Percentiles rank a stretch among this genome's conserved stretches.
phyloP scores from a whole-genome alignment of 2,888 invertebrate genomes.

The Empis livida region DNA sequence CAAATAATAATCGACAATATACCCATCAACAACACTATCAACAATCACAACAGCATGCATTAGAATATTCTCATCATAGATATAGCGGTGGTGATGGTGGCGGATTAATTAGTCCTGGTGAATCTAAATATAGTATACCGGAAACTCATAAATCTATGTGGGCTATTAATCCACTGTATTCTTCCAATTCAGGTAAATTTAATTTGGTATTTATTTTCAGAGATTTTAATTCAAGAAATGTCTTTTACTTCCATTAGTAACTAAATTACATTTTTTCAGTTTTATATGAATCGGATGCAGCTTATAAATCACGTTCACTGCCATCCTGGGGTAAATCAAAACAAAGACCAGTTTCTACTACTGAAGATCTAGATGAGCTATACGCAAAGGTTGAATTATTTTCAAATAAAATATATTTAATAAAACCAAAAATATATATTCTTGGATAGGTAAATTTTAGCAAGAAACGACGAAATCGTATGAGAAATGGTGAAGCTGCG shows the following conservation, averaged over 20 bases:
- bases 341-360: conserved; percentile 52
- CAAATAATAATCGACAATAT: background rate
- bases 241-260: no score
- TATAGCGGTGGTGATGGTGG: background rate
- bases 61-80: background rate
- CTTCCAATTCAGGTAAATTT: conserved; percentile 48
- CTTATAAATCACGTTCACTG: conserved; percentile 49
- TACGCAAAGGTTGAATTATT: conserved; percentile 49
- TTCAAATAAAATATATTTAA: no score
- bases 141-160: conserved; percentile 18
- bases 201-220: no score
- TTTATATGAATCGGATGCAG: conserved; percentile 44
- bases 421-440: no score
- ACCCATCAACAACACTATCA: background rate
- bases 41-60: background rate
- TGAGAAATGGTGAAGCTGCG: conserved; percentile 70
- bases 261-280: conserved; percentile 31
- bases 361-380: conserved; percentile 54
- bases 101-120: conserved; percentile 9
- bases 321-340: conserved; percentile 55
- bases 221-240: no score
- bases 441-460: conserved; percentile 64
- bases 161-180: conserved; percentile 34
- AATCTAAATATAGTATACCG: conserved; percentile 13
- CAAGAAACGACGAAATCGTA: conserved; percentile 66